Conservation (phyloP, 2,113 vertebrate species). For the Rissa tridactyla region DNA sequence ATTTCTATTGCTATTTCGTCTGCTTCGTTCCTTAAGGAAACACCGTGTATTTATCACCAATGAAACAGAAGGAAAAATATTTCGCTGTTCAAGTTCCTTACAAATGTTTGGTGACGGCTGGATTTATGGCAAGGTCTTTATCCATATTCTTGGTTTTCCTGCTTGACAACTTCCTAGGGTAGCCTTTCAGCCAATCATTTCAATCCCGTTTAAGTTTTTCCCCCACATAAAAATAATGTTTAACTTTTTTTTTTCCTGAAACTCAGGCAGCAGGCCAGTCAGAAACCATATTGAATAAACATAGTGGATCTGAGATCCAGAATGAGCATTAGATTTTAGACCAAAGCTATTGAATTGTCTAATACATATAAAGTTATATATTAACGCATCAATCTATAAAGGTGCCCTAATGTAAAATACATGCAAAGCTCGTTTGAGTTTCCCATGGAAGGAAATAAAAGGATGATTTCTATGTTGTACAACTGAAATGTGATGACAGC, state of each 20-base stretch:
- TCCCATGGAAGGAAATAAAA: constrained; percentile 56
- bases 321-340: constrained; percentile 73
- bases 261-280: constrained; percentile 82
- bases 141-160: neutral
- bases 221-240: constrained; percentile 76
- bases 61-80: neutral
- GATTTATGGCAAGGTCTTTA: constrained; percentile 40
- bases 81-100: neutral
- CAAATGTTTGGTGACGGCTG: constrained; percentile 23
- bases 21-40: constrained; percentile 12
- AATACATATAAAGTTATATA: constrained; percentile 75
- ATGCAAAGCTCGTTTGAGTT: constrained; percentile 75
- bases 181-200: constrained; percentile 78
- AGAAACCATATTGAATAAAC: constrained; percentile 67
- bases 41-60: neutral
- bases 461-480: constrained; percentile 41
- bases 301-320: constrained; percentile 61
- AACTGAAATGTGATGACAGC: constrained; percentile 55
- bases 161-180: constrained; percentile 74
- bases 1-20: constrained; percentile 18
- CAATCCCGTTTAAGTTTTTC: constrained; percentile 57
- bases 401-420: constrained; percentile 73
- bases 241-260: constrained; percentile 68
- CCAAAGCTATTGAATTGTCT: constrained; percentile 69
- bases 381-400: constrained; percentile 72